Conservation (phyloP, 2,113 vertebrate species). For the Sitta europaea region DNA sequence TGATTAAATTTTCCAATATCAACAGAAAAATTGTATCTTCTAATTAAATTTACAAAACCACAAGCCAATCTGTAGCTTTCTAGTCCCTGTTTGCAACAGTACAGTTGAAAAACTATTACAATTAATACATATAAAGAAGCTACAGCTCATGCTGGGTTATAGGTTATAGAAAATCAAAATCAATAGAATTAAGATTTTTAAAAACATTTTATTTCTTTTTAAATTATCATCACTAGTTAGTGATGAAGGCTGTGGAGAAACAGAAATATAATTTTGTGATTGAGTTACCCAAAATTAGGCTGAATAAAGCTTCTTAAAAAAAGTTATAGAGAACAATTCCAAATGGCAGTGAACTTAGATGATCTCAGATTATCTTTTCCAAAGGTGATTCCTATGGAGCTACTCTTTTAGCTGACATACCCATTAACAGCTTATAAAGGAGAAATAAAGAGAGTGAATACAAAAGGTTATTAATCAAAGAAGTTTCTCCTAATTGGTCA, state of each 20-base stretch:
- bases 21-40: not conserved
- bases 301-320: not conserved
- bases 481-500: not conserved
- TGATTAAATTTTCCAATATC: not conserved
- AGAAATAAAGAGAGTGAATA: not conserved
- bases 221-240: not conserved
- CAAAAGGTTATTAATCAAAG: not conserved
- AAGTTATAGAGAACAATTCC: not conserved
- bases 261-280: not conserved
- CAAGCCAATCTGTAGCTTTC: not conserved
- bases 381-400: not conserved
- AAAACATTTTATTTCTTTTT: not conserved
- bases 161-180: not conserved
- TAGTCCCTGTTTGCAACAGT: not conserved
- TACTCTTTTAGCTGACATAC: not conserved
- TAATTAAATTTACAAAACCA: not conserved
- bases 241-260: not conserved
- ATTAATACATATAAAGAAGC: not conserved
- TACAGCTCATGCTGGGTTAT: not conserved
- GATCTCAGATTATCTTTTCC: not conserved
- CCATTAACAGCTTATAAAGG: not conserved
- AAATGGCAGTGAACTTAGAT: not conserved
- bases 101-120: not conserved
- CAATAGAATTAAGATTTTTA: not conserved
- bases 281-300: not conserved